Evolutionary conservation across 2,113 vertebrate genomes (phyloP).

Genomic region (Etia nguti): DNA sequence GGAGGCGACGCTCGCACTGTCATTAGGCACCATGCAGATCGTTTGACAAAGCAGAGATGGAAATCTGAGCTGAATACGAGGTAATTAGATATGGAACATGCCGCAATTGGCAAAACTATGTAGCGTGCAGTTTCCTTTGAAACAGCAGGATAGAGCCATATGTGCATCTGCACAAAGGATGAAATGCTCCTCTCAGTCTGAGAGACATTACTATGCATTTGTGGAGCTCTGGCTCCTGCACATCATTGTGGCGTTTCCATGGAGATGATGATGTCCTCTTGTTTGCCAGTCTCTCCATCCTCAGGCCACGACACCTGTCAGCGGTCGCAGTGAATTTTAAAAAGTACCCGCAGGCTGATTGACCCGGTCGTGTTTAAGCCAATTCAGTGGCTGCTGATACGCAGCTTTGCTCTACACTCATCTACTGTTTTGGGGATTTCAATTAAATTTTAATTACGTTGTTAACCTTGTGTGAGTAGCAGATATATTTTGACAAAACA

Average conservation of each 20-base stretch:
- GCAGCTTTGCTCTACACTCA: not conserved
- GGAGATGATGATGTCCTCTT: conserved; percentile 38
- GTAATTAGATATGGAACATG: conserved; percentile 47
- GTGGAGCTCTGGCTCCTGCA: not conserved
- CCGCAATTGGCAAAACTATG: conserved; percentile 16
- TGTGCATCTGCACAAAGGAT: not conserved
- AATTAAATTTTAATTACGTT: not conserved
- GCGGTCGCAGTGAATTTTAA: conserved; percentile 31
- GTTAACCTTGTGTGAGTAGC: not conserved
- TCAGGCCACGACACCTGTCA: conserved; percentile 25
- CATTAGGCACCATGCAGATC: conserved; percentile 24
- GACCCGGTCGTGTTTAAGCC: not conserved
- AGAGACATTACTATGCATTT: conserved; percentile 37
- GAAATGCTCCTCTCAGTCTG: conserved; percentile 4
- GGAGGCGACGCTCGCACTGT: conserved; percentile 20
- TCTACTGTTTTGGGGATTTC: not conserved
- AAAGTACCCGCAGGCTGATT: not conserved
- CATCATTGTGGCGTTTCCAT: conserved; percentile 52
- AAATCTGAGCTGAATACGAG: conserved; percentile 26
- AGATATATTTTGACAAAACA: not conserved
- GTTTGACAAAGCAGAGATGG: conserved; percentile 43
- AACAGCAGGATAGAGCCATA: conserved; percentile 11
- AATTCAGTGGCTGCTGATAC: not conserved
- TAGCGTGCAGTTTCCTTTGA: conserved; percentile 9
- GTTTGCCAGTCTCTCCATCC: conserved; percentile 19